Conservation (phyloP, 2,888 invertebrate genomes). For the Ophioninae sp. region DNA sequence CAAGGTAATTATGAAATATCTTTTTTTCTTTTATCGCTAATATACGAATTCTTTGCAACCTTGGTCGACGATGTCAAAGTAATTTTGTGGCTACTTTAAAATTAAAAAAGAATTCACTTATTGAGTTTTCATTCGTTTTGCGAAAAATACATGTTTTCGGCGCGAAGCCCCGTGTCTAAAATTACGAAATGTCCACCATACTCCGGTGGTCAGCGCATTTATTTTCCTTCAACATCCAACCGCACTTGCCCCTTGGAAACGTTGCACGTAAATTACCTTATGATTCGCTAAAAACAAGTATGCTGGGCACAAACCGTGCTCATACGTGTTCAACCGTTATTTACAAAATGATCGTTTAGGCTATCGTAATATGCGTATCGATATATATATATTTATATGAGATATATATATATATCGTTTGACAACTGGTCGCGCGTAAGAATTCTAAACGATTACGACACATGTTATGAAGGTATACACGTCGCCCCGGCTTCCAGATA, state of each 20-base stretch:
- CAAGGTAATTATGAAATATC: slow-evolving; percentile 55
- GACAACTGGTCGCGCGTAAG: slow-evolving; percentile 44
- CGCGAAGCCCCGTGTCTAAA: slow-evolving; percentile 25
- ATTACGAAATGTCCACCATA: slow-evolving; percentile 47
- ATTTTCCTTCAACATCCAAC: not conserved
- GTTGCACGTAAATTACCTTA: slow-evolving; percentile 44
- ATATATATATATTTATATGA: slow-evolving; percentile 12
- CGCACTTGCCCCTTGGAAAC: not conserved
- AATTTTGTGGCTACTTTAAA: slow-evolving; percentile 16
- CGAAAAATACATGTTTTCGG: slow-evolving; percentile 58
- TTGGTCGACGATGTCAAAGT: slow-evolving; percentile 39
- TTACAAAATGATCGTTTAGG: slow-evolving; percentile 60
- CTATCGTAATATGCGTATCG: slow-evolving; percentile 21
- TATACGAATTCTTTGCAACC: slow-evolving; percentile 27
- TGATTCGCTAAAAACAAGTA: slow-evolving; percentile 49
- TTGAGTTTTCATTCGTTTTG: slow-evolving; percentile 36
- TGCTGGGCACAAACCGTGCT: slow-evolving; percentile 34
- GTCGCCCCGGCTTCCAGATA: slow-evolving; percentile 52
- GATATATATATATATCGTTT: slow-evolving; percentile 35
- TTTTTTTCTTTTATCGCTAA: slow-evolving; percentile 41
- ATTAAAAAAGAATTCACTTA: slow-evolving; percentile 9
- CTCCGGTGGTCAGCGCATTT: slow-evolving; percentile 24
- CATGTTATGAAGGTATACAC: slow-evolving; percentile 25
- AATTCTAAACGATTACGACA: slow-evolving; percentile 55
- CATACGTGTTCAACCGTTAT: slow-evolving; percentile 58